These are phyloP conservation scores for Panonychus citri DNA, from an alignment of 1,140 invertebrate species.

Conservation along the genomic window DNA sequence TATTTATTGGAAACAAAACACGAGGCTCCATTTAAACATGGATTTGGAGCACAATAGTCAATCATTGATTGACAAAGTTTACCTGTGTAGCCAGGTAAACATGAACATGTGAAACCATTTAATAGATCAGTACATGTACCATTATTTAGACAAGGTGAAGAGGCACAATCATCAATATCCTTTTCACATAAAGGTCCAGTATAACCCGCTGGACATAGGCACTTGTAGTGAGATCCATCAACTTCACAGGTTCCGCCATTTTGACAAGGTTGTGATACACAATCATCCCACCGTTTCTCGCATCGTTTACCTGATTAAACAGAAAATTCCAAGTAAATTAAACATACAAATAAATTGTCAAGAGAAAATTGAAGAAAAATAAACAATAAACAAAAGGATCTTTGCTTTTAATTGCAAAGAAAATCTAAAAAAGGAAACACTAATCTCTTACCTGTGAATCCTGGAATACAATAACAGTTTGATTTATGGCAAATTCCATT, in stretches of 20 bases:
- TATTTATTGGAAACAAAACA: slow-evolving; percentile 84
- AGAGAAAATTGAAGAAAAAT: too few species aligned
- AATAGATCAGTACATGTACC: slow-evolving; percentile 58
- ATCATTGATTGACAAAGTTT: slow-evolving; percentile 40
- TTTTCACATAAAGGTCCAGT: slow-evolving; percentile 27
- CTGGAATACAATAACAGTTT: too few species aligned
- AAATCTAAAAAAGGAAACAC: too few species aligned
- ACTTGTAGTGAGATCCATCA: slow-evolving; percentile 43
- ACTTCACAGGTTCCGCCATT: slow-evolving; percentile 80
- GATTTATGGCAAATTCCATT: too few species aligned
- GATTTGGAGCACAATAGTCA: slow-evolving; percentile 43
- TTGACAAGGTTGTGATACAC: slow-evolving; percentile 29
- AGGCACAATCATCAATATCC: slow-evolving; percentile 23
- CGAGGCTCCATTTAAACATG: slow-evolving; percentile 70
- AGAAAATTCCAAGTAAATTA: too few species aligned
- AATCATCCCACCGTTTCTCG: background rate
- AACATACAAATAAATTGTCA: too few species aligned
- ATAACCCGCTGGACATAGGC: slow-evolving; percentile 45
- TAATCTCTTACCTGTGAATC: too few species aligned
- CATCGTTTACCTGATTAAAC: background rate
- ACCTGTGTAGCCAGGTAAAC: slow-evolving; percentile 59
- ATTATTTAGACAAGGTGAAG: slow-evolving; percentile 51
- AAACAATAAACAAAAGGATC: too few species aligned
- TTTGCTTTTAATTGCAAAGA: too few species aligned
- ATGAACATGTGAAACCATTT: slow-evolving; percentile 48